phyloP scores from a whole-genome alignment of 92 coral and sea anemone species.

The Actinernus sp. region DNA sequence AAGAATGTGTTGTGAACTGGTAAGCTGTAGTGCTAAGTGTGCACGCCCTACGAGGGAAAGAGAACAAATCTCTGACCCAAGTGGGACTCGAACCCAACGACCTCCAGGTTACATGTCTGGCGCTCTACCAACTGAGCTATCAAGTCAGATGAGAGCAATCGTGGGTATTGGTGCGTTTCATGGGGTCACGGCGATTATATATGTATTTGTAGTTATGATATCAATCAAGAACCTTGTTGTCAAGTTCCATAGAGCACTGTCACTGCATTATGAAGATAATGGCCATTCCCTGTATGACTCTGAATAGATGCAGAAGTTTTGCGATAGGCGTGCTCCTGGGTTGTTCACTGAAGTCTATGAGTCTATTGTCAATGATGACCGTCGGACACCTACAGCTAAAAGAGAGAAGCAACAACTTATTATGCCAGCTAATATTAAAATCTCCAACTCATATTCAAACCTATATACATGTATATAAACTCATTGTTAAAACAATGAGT shows the following conservation, averaged over 20 bases:
- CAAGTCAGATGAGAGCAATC: too few species aligned
- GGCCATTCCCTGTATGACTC: conserved; percentile 42
- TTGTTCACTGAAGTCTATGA: conserved; percentile 37
- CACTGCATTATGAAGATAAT: conserved; percentile 5
- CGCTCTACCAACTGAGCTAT: too few species aligned
- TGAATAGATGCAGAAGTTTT: conserved; percentile 34
- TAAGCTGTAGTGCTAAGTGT: too few species aligned
- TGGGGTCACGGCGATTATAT: too few species aligned
- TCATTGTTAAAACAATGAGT: conserved; percentile 7
- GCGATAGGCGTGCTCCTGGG: conserved; percentile 69
- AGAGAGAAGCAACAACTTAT: background rate
- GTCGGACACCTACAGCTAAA: background rate
- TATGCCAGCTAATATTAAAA: background rate
- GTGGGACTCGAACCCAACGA: too few species aligned
- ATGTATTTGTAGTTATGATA: too few species aligned
- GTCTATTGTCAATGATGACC: background rate
- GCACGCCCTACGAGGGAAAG: too few species aligned
- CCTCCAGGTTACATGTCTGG: too few species aligned
- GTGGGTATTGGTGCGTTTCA: too few species aligned
- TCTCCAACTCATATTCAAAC: background rate
- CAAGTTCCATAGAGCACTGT: conserved; percentile 6
- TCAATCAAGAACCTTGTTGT: too few species aligned
- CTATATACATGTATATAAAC: background rate
- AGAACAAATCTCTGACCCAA: too few species aligned
- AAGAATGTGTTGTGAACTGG: too few species aligned